Conservation (phyloP, 2,113 vertebrate genomes). For the Cyphomyrus discorhynchus region DNA sequence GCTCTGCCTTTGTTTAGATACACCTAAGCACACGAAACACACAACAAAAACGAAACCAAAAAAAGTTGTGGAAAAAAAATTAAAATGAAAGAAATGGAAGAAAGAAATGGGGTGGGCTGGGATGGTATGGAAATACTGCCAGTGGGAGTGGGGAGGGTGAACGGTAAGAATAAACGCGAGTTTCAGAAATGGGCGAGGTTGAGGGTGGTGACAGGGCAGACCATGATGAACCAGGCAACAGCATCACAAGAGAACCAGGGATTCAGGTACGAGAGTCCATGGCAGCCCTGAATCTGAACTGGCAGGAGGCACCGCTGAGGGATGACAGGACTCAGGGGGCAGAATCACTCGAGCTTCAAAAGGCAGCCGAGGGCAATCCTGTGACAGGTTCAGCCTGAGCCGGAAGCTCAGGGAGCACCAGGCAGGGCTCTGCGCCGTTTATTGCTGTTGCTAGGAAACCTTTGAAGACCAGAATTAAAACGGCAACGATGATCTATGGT, state of each 20-base stretch:
- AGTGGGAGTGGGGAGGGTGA: not conserved
- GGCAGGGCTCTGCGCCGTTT: not conserved
- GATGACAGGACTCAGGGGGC: not conserved
- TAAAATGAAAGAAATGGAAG: not conserved
- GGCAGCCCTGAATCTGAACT: not conserved
- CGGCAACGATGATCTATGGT: not conserved
- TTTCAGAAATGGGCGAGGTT: not conserved
- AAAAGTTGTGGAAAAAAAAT: slow-evolving; percentile 36
- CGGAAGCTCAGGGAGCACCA: not conserved
- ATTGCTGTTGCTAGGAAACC: not conserved
- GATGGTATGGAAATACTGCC: not conserved
- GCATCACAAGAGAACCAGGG: not conserved
- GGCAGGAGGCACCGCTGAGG: not conserved
- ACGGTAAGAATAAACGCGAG: not conserved
- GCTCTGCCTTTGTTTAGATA: slow-evolving; percentile 89
- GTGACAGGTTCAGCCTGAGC: not conserved
- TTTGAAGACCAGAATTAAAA: not conserved
- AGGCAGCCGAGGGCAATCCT: not conserved
- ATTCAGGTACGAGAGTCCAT: not conserved
- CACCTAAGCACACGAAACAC: slow-evolving; percentile 68
- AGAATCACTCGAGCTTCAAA: not conserved
- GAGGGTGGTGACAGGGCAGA: not conserved
- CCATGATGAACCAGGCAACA: not conserved
- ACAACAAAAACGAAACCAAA: slow-evolving; percentile 56
- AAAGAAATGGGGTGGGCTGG: not conserved